These are phyloP conservation scores for Malurus cyaneus DNA, from an alignment of 2,113 vertebrate genomes.

Conservation along the genomic window DNA sequence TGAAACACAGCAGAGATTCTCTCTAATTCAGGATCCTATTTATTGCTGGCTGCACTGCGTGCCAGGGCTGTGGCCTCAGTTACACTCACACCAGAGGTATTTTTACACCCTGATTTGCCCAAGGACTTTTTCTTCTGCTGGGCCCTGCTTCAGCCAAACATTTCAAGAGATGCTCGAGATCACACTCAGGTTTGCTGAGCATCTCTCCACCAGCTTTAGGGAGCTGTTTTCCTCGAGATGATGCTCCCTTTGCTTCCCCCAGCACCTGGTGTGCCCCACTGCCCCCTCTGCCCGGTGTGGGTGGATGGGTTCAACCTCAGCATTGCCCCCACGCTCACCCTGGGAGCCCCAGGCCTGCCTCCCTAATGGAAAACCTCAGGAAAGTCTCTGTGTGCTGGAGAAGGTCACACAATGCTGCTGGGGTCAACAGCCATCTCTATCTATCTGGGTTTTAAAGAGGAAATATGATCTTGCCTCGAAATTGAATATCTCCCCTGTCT, in stretches of 20 bases:
- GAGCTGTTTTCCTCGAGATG: not conserved
- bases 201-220: not conserved
- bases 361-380: conserved; percentile 13
- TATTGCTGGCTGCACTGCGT: not conserved
- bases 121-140: conserved; percentile 1
- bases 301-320: not conserved
- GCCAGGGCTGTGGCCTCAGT: not conserved
- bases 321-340: not conserved
- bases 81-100: conserved; percentile 11
- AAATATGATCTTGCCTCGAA: conserved; percentile 11
- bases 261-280: not conserved
- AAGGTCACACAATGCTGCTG: conserved; percentile 18
- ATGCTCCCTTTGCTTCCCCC: not conserved
- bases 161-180: not conserved
- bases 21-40: conserved; percentile 19
- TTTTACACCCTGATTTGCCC: not conserved
- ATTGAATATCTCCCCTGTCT: not conserved
- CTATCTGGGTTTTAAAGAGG: conserved; percentile 10
- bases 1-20: conserved; percentile 43
- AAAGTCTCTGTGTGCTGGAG: not conserved
- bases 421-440: conserved; percentile 24
- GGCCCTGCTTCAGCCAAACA: not conserved
- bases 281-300: not conserved
- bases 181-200: not conserved
- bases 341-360: not conserved